These are phyloP conservation scores for Loxodonta africana DNA, from an alignment of 2,113 vertebrate genomes.

Conservation along the genomic window DNA sequence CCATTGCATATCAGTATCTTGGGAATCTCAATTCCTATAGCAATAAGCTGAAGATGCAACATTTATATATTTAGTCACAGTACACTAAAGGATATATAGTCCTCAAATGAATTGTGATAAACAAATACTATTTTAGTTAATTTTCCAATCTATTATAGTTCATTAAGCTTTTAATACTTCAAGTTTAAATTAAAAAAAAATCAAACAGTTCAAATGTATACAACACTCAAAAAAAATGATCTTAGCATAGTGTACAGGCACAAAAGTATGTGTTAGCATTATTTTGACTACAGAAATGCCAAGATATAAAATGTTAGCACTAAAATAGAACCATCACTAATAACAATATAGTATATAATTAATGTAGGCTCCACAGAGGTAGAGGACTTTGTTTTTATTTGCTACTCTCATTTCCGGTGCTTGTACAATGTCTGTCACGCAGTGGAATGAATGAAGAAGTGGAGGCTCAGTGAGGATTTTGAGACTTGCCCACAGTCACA, in stretches of 20 bases:
- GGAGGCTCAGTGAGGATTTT: background rate
- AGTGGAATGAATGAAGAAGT: background rate
- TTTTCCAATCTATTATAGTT: constrained; percentile 62
- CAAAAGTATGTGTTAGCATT: background rate
- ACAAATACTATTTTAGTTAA: constrained; percentile 59
- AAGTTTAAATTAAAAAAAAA: constrained; percentile 51
- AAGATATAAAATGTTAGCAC: background rate
- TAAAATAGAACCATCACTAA: constrained; percentile 7
- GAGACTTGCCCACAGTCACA: background rate
- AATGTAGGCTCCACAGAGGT: background rate
- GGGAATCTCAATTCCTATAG: constrained; percentile 42
- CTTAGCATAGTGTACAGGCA: background rate
- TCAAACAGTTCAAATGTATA: background rate
- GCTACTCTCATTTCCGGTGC: background rate
- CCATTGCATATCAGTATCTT: constrained; percentile 51
- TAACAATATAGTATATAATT: constrained; percentile 36
- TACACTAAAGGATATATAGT: background rate
- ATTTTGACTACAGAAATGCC: constrained; percentile 51
- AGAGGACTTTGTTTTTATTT: constrained; percentile 9
- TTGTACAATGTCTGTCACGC: background rate
- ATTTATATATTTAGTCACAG: background rate
- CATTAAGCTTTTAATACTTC: constrained; percentile 62
- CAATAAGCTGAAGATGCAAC: constrained; percentile 39
- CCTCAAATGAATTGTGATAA: constrained; percentile 30
- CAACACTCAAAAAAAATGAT: constrained; percentile 56